Base-by-base conservation (phyloP, 2,797 vertebrate genomes). In the Pogonophryne albipinna region DNA sequence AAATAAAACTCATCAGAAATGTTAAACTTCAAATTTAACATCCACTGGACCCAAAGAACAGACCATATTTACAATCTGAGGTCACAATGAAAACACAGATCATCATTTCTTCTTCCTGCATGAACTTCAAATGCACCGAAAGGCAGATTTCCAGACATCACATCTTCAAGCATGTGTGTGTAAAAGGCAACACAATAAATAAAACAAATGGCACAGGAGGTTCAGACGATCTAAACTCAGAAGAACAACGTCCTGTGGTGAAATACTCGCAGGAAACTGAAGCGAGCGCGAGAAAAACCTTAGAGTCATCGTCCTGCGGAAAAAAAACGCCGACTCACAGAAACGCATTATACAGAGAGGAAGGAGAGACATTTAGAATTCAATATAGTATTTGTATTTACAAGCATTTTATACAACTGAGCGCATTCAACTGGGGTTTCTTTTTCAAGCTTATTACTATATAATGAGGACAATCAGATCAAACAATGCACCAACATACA, bases 381-480 rank as follows among this genome's bases (percentile, higher is more conserved):
- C 89, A 89, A 94, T 93, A 94, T 94, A 93, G 87, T 92, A 93
- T 94, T 92, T 93, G 79, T 94, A 94, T 94, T 93, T 94, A 95
- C 92, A 95, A 78, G 83, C 84, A 86, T 94, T 94, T 88, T 94
- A 69, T 91, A 94, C 89, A 87, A 86, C 71, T 69, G 78, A 79
- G 87, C 84, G 87, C 71, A 82, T 83, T 82, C 84, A 89, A 86
- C 60, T 68, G 78, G 78, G 82, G 83, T 38, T 38, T 27, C 27
- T 5, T 27, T 27, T 76, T 86, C 84, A 85, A 85, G 85, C 84
- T 81, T 83, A n/a, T n/a, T n/a, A n/a, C n/a, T 83, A 80, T 66
- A 84, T 38, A 1, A 38, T 82, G 34, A 78, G 74, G 84, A 94
- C 91, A 92, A 93, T 93, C 91, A 91, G 88, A 89, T 89, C 70